phyloP scores from a whole-genome alignment of 2,797 vertebrate species.

The Lacerta bilineata region DNA sequence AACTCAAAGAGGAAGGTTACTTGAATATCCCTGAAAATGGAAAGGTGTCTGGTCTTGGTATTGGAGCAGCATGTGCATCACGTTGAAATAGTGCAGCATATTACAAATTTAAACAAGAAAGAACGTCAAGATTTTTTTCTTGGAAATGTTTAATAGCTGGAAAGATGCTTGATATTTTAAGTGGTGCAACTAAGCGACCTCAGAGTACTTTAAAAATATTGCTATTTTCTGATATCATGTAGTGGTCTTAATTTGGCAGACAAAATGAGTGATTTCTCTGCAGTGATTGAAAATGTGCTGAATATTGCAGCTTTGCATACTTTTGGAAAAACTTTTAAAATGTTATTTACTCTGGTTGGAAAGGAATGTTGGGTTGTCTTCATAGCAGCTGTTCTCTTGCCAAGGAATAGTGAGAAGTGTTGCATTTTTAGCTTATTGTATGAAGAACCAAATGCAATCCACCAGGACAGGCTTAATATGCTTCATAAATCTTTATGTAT shows the following conservation, averaged over 20 bases:
- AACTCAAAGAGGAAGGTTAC: conserved; percentile 78
- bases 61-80: conserved; percentile 54
- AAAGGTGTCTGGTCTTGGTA: conserved; percentile 49
- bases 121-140: conserved; percentile 8
- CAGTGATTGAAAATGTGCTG: conserved; percentile 7
- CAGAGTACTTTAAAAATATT: conserved; percentile 29
- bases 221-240: conserved; percentile 25
- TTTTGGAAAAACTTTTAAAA: conserved; percentile 13
- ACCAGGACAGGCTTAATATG: neutral
- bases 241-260: conserved; percentile 32
- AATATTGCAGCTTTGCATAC: conserved; percentile 9
- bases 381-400: neutral
- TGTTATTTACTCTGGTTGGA: neutral
- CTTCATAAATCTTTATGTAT: neutral
- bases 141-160: conserved; percentile 52
- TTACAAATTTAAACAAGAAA: conserved; percentile 37
- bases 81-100: conserved; percentile 51
- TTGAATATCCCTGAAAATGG: conserved; percentile 60
- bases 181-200: conserved; percentile 37
- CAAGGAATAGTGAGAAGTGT: neutral
- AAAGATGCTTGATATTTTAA: neutral
- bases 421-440: conserved; percentile 7
- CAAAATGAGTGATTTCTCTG: conserved; percentile 11
- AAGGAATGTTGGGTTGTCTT: conserved; percentile 35
- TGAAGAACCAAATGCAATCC: conserved; percentile 17